A percentile compares a stretch with the other conserved stretches of the same genome.
phyloP scores from a whole-genome alignment of 2,113 vertebrate genomes.

The Sitta europaea region DNA sequence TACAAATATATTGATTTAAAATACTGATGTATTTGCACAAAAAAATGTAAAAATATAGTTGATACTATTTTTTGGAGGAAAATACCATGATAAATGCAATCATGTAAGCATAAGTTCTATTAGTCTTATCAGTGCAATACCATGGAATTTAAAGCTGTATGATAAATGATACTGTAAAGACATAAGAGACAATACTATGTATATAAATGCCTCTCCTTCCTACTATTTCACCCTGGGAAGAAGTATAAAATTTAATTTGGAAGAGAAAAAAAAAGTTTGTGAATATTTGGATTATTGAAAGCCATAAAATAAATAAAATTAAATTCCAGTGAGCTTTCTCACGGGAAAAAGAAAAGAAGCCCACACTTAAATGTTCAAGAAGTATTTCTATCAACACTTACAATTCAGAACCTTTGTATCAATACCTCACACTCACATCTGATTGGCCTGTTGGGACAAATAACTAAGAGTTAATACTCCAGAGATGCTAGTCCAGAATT shows the following conservation, averaged over 20 bases:
- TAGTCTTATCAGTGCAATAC: not conserved
- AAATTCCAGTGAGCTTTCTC: not conserved
- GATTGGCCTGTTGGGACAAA: not conserved
- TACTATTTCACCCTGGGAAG: not conserved
- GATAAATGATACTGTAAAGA: not conserved
- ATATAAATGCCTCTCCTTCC: not conserved
- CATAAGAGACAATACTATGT: fast-evolving
- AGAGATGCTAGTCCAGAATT: not conserved
- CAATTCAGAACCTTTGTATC: not conserved
- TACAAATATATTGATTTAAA: not conserved
- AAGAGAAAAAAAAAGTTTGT: not conserved
- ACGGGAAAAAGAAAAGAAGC: not conserved
- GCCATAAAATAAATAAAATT: not conserved
- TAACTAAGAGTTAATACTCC: not conserved
- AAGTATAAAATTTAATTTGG: not conserved
- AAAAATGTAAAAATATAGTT: not conserved
- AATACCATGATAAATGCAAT: not conserved
- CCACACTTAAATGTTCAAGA: not conserved
- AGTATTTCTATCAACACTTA: not conserved
- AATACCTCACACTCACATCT: not conserved
- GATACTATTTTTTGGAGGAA: not conserved
- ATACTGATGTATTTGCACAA: not conserved
- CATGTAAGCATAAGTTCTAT: not conserved
- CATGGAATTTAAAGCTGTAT: not conserved
- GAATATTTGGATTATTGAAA: not conserved